These are phyloP conservation scores for Acanthoscelides obtectus DNA, from an alignment of 2,888 invertebrate genomes.

Conservation along the genomic window DNA sequence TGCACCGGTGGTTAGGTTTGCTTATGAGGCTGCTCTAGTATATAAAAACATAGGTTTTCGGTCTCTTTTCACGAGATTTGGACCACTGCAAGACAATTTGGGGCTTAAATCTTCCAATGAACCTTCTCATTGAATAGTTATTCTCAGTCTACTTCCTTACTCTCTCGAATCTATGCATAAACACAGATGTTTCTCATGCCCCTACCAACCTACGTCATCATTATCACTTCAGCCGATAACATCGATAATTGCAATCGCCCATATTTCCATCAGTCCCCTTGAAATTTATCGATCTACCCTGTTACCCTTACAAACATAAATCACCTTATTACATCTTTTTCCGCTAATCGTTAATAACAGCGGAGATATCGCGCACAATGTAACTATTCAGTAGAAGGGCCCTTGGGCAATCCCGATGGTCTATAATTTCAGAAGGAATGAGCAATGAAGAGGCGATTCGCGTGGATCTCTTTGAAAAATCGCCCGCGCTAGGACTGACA, in stretches of 20 bases:
- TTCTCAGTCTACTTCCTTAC: too few relatives aligned
- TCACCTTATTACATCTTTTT: constrained; percentile 10
- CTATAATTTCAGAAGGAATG: constrained; percentile 33
- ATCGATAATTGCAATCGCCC: neutral
- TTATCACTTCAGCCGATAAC: neutral
- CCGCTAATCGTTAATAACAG: constrained; percentile 16
- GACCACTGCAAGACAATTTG: too few relatives aligned
- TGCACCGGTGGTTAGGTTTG: too few relatives aligned
- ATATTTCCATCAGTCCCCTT: neutral
- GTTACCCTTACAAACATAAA: neutral
- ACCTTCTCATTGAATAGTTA: too few relatives aligned
- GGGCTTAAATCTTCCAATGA: too few relatives aligned
- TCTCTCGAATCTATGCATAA: neutral
- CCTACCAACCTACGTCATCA: neutral
- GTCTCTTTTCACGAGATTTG: too few relatives aligned
- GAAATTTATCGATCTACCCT: neutral
- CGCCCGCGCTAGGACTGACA: constrained; percentile 35
- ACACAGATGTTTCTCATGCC: neutral
- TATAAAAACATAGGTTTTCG: too few relatives aligned
- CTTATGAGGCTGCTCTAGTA: too few relatives aligned
- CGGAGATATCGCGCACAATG: constrained; percentile 19
- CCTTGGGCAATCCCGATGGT: constrained; percentile 26
- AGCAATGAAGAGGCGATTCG: constrained; percentile 13
- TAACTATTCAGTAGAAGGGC: constrained; percentile 34
- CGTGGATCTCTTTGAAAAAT: neutral